Conservation (phyloP, 2,888 invertebrate genomes). For the Calliphora vomitoria region DNA sequence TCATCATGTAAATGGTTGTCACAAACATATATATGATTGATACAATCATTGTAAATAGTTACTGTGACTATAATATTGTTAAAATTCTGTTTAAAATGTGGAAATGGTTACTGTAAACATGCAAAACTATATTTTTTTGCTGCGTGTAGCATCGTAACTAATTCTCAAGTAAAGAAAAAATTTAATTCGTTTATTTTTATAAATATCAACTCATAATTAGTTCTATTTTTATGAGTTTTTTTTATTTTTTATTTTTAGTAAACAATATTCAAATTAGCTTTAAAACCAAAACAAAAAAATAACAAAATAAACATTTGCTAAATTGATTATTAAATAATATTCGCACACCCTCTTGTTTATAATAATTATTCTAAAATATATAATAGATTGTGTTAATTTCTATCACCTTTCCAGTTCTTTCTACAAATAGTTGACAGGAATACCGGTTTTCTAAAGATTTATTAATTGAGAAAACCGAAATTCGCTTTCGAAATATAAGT, state of each 20-base stretch:
- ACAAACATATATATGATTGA: too few relatives aligned
- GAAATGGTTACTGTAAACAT: too few relatives aligned
- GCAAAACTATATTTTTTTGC: too few relatives aligned
- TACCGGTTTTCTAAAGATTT: background rate
- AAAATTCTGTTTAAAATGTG: too few relatives aligned
- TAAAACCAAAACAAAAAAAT: background rate
- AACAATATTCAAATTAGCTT: background rate
- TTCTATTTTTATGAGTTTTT: background rate
- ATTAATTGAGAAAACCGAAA: background rate
- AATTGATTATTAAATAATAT: background rate
- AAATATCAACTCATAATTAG: too few relatives aligned
- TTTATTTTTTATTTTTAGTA: background rate
- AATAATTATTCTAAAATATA: background rate
- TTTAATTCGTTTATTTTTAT: too few relatives aligned
- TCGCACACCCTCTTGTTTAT: background rate
- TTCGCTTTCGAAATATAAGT: background rate
- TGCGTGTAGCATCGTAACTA: too few relatives aligned
- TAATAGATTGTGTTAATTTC: background rate
- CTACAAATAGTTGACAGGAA: background rate
- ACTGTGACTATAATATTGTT: too few relatives aligned
- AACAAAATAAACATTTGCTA: background rate
- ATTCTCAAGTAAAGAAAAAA: too few relatives aligned
- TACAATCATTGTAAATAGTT: too few relatives aligned
- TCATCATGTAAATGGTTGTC: too few relatives aligned
- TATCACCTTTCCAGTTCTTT: constrained; percentile 10